Conservation (phyloP, 2,113 vertebrate genomes). For the Dinomys branickii region DNA sequence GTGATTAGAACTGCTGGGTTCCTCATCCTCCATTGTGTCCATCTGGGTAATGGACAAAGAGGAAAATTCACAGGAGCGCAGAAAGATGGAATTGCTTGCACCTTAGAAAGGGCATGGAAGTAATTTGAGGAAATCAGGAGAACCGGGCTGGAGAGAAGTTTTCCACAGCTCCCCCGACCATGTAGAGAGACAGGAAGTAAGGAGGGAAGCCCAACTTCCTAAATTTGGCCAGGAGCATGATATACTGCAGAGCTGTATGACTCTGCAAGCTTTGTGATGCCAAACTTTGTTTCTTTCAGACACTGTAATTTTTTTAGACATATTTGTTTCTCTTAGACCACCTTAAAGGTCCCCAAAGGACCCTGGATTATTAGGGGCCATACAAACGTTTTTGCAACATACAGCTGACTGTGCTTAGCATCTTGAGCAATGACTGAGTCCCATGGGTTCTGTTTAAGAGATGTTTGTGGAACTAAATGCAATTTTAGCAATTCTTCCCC, state of each 20-base stretch:
- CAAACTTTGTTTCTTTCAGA: conserved; percentile 29
- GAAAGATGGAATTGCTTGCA: not conserved
- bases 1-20: not conserved
- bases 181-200: not conserved
- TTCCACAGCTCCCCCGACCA: not conserved
- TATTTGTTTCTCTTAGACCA: not conserved
- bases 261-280: not conserved
- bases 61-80: not conserved
- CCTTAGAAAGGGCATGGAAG: not conserved
- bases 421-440: not conserved
- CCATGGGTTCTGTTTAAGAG: not conserved
- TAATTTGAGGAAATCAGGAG: not conserved
- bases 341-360: not conserved
- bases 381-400: not conserved
- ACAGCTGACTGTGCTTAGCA: not conserved
- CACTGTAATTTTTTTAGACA: not conserved
- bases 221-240: not conserved
- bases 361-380: not conserved
- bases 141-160: not conserved
- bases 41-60: not conserved
- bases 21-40: not conserved
- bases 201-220: not conserved
- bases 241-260: not conserved
- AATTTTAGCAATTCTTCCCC: not conserved
- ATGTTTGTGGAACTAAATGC: not conserved